Percentiles rank a stretch among this genome's conserved stretches.
phyloP scores from a whole-genome alignment of 2,888 invertebrate genomes.

The Physocephala rufipes region DNA sequence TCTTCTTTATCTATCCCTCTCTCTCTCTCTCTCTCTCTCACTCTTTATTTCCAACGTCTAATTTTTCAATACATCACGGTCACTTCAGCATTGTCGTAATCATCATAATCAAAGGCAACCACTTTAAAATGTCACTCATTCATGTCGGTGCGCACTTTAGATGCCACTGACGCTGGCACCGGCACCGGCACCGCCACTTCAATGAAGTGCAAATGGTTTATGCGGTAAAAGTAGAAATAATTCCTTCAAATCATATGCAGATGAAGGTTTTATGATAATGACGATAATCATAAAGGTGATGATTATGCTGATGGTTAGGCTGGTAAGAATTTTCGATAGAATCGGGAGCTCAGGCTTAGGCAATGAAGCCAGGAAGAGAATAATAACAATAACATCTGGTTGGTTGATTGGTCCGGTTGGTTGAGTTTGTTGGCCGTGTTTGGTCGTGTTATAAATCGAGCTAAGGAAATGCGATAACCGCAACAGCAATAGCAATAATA shows the following conservation, averaged over 20 bases:
- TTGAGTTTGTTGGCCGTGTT: no score
- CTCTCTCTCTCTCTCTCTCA: background rate
- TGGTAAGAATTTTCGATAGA: background rate
- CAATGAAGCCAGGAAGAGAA: background rate
- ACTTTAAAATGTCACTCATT: slow-evolving; percentile 33
- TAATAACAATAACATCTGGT: no score
- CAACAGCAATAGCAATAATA: background rate
- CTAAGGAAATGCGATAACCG: background rate
- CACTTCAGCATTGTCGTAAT: slow-evolving; percentile 4
- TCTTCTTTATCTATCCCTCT: background rate
- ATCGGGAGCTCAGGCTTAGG: background rate
- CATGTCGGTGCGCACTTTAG: slow-evolving; percentile 13
- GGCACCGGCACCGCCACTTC: no score
- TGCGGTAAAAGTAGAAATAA: slow-evolving; percentile 10
- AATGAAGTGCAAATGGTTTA: slow-evolving; percentile 36
- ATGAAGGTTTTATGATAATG: background rate
- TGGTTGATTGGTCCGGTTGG: no score
- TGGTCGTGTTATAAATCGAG: no score
- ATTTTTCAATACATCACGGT: background rate
- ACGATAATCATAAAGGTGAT: background rate
- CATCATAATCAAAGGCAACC: slow-evolving; percentile 22
- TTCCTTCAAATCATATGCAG: background rate
- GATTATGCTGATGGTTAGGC: background rate
- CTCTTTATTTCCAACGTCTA: no score
- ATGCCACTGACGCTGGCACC: slow-evolving; percentile 17